Conservation (phyloP, 2,797 vertebrate genomes). For the Calcarius lapponicus region DNA sequence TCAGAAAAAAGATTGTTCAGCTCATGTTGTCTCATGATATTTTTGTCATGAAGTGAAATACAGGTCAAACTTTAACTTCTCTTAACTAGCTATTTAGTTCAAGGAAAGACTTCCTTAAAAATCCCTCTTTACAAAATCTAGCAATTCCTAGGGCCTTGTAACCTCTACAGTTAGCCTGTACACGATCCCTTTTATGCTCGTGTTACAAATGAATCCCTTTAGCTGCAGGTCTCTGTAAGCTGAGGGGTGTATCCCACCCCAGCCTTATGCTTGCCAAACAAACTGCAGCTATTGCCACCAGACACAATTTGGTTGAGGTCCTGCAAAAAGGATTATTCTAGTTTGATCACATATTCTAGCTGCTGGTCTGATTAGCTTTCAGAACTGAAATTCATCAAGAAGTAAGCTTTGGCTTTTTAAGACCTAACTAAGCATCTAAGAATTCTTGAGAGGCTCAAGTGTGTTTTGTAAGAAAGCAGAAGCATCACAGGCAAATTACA, state of each 20-base stretch:
- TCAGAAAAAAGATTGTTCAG: background rate
- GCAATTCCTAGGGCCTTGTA: background rate
- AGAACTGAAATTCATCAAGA: background rate
- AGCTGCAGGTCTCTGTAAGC: background rate
- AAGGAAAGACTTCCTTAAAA: background rate
- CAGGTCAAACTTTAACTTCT: background rate
- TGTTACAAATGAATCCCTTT: background rate
- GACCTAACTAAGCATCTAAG: background rate
- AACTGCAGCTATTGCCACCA: background rate
- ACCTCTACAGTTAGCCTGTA: background rate
- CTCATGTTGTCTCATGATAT: background rate
- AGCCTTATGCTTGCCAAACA: background rate
- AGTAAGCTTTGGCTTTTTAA: slow-evolving; percentile 12
- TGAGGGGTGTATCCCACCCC: background rate
- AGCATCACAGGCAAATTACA: background rate
- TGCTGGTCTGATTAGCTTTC: background rate
- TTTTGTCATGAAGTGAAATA: background rate
- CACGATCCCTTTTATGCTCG: background rate
- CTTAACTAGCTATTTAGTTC: background rate
- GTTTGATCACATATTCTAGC: background rate
- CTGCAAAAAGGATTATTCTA: background rate
- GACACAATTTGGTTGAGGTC: background rate
- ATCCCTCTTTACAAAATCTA: background rate
- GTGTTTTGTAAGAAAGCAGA: background rate
- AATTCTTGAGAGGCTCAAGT: background rate